A percentile compares a stretch with the other conserved stretches of the same genome.
These are phyloP conservation scores for Drosophila putrida DNA, from an alignment of 2,888 invertebrate genomes.

Conservation along the genomic window DNA sequence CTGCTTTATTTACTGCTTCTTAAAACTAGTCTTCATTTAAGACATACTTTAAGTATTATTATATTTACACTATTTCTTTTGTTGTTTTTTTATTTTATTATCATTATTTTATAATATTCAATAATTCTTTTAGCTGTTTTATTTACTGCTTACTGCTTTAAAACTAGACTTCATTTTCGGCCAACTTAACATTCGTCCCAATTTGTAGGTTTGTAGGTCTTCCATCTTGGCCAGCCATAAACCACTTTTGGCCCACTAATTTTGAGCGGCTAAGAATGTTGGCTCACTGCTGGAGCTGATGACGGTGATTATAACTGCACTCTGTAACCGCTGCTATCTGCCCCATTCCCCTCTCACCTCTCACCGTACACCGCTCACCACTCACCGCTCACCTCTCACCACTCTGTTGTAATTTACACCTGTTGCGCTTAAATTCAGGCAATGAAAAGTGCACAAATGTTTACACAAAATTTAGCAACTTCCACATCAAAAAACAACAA, in stretches of 20 bases:
- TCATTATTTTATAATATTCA: neutral
- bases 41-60: no score
- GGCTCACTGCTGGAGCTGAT: constrained; percentile 62
- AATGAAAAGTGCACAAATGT: constrained; percentile 61
- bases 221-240: constrained; percentile 9
- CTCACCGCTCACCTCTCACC: constrained; percentile 12
- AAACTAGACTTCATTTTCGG: neutral
- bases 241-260: constrained; percentile 43
- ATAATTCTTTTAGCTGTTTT: neutral
- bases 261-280: constrained; percentile 52
- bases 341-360: constrained; percentile 3
- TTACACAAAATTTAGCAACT: constrained; percentile 55
- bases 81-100: neutral
- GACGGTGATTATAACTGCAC: constrained; percentile 66
- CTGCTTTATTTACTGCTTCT: neutral
- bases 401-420: constrained; percentile 69
- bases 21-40: constrained; percentile 2
- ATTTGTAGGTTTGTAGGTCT: neutral
- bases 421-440: constrained; percentile 66
- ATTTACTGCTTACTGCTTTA: neutral
- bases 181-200: constrained; percentile 11
- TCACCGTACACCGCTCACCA: constrained; percentile 18
- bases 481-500: constrained; percentile 26
- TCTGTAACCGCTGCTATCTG: constrained; percentile 6
- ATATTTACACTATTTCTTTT: neutral